A percentile compares a stretch with the other conserved stretches of the same genome.
Conservation (phyloP, 2,888 invertebrate species). For the Phymatocera aterrima region DNA sequence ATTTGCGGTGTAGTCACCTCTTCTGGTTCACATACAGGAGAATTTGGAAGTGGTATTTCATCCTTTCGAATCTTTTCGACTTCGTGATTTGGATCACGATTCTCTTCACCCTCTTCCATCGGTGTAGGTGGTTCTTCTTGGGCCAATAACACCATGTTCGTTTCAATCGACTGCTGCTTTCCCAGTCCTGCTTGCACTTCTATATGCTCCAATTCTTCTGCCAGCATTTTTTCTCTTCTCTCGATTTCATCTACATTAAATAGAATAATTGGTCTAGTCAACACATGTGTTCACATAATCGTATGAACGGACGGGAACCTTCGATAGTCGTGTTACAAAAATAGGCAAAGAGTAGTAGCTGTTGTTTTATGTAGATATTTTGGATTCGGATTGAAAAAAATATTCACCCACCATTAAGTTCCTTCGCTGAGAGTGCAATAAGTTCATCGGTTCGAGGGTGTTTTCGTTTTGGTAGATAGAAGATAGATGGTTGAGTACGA, state of each 20-base stretch:
- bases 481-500: conserved; percentile 89
- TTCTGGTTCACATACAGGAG: neutral
- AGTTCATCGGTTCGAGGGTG: conserved; percentile 72
- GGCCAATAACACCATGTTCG: conserved; percentile 38
- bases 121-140: conserved; percentile 51
- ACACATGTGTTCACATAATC: no score
- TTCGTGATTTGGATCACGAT: conserved; percentile 71
- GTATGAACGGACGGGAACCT: no score
- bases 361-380: neutral
- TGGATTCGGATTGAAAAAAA: neutral
- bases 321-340: no score
- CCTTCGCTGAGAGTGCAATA: conserved; percentile 68
- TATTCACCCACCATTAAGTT: conserved; percentile 64
- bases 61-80: neutral
- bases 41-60: conserved; percentile 1
- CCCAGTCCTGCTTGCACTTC: conserved; percentile 66
- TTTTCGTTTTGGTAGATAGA: conserved; percentile 90
- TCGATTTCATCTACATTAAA: conserved; percentile 67
- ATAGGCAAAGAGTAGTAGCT: no score
- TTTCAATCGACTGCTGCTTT: conserved; percentile 63
- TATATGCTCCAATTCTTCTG: conserved; percentile 68
- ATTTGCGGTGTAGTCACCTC: neutral
- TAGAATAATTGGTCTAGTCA: neutral
- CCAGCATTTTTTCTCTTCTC: conserved; percentile 64
- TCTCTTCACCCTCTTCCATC: conserved; percentile 66